Percentiles rank a stretch among this genome's conserved stretches.
phyloP scores from a whole-genome alignment of 92 coral and sea anemone species.

The Epizoanthus scotinus region DNA sequence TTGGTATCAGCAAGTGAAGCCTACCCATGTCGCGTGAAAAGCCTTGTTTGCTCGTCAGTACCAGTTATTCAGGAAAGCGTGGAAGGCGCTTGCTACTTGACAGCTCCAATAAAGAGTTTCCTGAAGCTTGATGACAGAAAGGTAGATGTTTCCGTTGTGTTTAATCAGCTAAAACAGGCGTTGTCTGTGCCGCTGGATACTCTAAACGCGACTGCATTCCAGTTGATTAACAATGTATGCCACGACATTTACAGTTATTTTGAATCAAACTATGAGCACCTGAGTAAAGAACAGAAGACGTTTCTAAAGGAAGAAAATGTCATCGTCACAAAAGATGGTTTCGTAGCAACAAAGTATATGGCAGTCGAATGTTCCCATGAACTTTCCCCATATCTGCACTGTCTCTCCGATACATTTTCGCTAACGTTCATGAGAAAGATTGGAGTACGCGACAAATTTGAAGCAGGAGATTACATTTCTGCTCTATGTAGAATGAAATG shows the following conservation, averaged over 20 bases:
- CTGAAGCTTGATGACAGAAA: constrained; percentile 31
- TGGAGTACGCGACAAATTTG: constrained; percentile 52
- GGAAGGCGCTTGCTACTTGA: constrained; percentile 4
- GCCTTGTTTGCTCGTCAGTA: constrained; percentile 65
- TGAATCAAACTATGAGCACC: constrained; percentile 24
- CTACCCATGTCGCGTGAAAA: constrained; percentile 37
- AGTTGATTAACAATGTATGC: constrained; percentile 23
- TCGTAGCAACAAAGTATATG: constrained; percentile 40
- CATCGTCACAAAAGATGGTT: constrained; percentile 32
- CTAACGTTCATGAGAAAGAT: constrained; percentile 24
- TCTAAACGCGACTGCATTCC: neutral
- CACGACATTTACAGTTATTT: constrained; percentile 44
- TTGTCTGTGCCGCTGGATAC: constrained; percentile 19
- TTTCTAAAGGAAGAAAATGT: constrained; percentile 38
- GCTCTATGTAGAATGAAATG: constrained; percentile 38
- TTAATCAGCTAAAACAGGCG: constrained; percentile 41
- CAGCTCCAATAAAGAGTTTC: neutral
- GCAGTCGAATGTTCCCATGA: constrained; percentile 41
- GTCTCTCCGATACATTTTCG: constrained; percentile 33
- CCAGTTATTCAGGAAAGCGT: constrained; percentile 54
- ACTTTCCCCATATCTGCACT: constrained; percentile 56
- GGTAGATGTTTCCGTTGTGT: constrained; percentile 24
- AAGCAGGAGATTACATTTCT: constrained; percentile 42
- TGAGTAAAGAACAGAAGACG: constrained; percentile 15
- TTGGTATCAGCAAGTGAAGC: constrained; percentile 67